A percentile compares a stretch with the other conserved stretches of the same genome.
phyloP scores from a whole-genome alignment of 2,888 invertebrate species.

The Pegoplata infirma region DNA sequence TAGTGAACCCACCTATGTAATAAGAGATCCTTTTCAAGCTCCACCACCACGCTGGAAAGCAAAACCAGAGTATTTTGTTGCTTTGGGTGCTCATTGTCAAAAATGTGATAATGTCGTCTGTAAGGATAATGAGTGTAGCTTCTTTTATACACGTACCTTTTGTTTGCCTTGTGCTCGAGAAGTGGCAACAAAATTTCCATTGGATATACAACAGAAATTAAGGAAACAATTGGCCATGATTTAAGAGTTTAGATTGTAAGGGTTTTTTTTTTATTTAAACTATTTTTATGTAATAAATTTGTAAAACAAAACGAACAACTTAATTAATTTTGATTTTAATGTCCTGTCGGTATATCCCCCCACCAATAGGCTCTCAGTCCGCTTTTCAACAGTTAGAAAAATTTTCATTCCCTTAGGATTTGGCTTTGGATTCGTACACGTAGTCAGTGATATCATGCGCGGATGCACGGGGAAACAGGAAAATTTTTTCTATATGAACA shows the following conservation, averaged over 20 bases:
- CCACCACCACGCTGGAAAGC: conserved; percentile 79
- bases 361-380: too few relatives aligned
- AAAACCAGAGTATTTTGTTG: conserved; percentile 85
- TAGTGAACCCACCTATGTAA: conserved; percentile 86
- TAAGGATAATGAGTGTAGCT: conserved; percentile 85
- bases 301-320: too few relatives aligned
- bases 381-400: too few relatives aligned
- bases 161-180: conserved; percentile 85
- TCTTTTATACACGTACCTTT: conserved; percentile 87
- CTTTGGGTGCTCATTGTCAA: conserved; percentile 86
- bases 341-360: too few relatives aligned
- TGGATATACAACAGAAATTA: conserved; percentile 83
- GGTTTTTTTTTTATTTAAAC: too few relatives aligned
- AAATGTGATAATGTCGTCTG: conserved; percentile 85
- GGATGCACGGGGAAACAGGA: too few relatives aligned
- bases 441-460: too few relatives aligned
- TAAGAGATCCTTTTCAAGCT: conserved; percentile 91
- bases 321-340: too few relatives aligned
- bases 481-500: too few relatives aligned
- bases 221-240: conserved; percentile 72
- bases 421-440: too few relatives aligned
- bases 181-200: conserved; percentile 82
- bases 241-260: neutral
- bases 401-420: too few relatives aligned
- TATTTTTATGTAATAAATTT: too few relatives aligned